A percentile compares a stretch with the other conserved stretches of the same genome.
Conservation (phyloP, 2,113 vertebrate genomes). For the Dolichotis patagonum region DNA sequence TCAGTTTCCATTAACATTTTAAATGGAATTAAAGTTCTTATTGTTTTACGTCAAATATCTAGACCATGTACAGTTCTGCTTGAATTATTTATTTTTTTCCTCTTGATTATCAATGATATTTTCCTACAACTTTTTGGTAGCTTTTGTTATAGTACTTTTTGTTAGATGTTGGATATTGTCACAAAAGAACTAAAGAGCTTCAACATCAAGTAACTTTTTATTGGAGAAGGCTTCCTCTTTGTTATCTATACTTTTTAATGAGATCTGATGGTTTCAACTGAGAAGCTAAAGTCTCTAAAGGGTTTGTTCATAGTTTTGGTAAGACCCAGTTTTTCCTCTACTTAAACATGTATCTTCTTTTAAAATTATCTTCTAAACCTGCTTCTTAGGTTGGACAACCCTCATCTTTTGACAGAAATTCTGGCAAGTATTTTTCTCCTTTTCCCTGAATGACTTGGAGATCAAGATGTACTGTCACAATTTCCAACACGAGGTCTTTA, state of each 20-base stretch:
- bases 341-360: not conserved
- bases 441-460: not conserved
- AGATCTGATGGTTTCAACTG: not conserved
- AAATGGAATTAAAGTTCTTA: not conserved
- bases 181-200: not conserved
- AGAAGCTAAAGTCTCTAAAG: not conserved
- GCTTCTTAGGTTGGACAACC: not conserved
- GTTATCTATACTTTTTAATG: not conserved
- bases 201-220: not conserved
- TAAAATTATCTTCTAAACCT: not conserved
- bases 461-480: not conserved
- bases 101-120: not conserved
- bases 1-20: conserved; percentile 24
- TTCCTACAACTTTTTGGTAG: not conserved
- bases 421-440: not conserved
- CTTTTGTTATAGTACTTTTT: conserved; percentile 36
- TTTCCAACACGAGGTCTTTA: not conserved
- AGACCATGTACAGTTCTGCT: not conserved
- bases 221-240: not conserved
- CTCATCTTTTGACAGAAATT: not conserved
- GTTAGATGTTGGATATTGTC: not conserved
- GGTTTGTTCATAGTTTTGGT: not conserved
- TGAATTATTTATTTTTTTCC: not conserved
- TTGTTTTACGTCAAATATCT: not conserved
- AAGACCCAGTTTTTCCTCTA: not conserved